These are phyloP conservation scores for Tympanoctomys barrerae DNA, from an alignment of 2,797 vertebrate species.

Conservation along the genomic window DNA sequence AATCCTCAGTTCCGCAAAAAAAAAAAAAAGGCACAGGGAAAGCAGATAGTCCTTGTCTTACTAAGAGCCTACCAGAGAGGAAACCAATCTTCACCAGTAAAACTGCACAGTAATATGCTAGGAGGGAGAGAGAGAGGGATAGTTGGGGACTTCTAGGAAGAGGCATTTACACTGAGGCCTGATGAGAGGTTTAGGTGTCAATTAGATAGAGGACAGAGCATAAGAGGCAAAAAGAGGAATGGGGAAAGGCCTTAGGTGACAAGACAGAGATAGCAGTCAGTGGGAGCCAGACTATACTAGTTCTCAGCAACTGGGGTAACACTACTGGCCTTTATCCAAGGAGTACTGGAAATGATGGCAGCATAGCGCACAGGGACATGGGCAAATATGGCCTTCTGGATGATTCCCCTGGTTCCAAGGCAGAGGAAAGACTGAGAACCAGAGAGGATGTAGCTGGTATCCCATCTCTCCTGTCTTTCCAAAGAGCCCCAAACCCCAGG, in stretches of 20 bases:
- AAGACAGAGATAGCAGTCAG: background rate
- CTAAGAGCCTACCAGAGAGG: background rate
- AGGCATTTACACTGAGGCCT: background rate
- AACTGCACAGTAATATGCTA: background rate
- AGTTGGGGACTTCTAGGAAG: background rate
- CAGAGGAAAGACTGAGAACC: background rate
- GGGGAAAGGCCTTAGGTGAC: background rate
- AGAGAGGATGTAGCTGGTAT: background rate
- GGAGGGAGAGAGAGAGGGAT: background rate
- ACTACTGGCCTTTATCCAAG: background rate
- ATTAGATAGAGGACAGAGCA: background rate
- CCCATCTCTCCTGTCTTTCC: background rate
- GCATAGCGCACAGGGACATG: background rate
- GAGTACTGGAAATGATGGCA: background rate
- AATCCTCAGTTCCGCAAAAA: too few relatives aligned
- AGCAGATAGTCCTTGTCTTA: background rate
- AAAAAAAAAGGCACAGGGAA: background rate
- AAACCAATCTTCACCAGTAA: background rate
- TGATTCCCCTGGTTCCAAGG: background rate
- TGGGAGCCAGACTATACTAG: background rate
- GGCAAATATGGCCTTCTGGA: background rate
- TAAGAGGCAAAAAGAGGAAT: background rate
- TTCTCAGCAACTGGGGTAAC: background rate
- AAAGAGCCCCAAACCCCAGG: background rate
- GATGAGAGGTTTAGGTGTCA: background rate